These are phyloP conservation scores for Eupeodes latifasciatus DNA, from an alignment of 2,888 invertebrate genomes.

Conservation along the genomic window DNA sequence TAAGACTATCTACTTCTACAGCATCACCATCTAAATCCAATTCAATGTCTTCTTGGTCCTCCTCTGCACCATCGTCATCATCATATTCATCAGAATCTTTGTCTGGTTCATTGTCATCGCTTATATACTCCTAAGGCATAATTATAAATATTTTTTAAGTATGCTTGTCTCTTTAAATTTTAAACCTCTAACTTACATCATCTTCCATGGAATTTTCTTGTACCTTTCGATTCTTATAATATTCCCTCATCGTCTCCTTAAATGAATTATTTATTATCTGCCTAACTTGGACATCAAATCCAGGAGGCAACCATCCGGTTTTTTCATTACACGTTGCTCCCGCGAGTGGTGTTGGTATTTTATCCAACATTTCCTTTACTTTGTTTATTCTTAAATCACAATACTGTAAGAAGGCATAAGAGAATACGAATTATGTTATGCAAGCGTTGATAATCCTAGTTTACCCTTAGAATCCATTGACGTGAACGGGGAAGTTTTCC, in stretches of 20 bases:
- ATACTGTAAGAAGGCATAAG: conserved; percentile 85
- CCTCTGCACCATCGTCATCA: conserved; percentile 74
- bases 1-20: conserved; percentile 57
- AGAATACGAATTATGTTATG: not conserved
- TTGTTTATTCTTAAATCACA: conserved; percentile 92
- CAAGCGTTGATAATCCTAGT: not conserved
- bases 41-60: conserved; percentile 77
- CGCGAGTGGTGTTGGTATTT: conserved; percentile 87
- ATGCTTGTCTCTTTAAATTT: no score
- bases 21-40: conserved; percentile 52
- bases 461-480: conserved; percentile 95
- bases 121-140: conserved; percentile 65
- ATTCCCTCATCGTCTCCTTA: conserved; percentile 84
- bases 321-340: conserved; percentile 88
- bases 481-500: conserved; percentile 91
- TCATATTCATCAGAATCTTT: conserved; percentile 77
- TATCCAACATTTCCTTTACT: conserved; percentile 90
- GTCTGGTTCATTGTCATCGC: conserved; percentile 72
- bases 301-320: conserved; percentile 91
- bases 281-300: conserved; percentile 89
- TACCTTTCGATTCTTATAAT: conserved; percentile 80
- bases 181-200: conserved; percentile 57
- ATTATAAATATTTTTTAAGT: no score
- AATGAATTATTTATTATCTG: conserved; percentile 89
- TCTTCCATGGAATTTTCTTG: conserved; percentile 77